A percentile compares a stretch with the other conserved stretches of the same genome.
These are phyloP conservation scores for Sceliomorpha sp. DNA, from an alignment of 2,888 invertebrate species.

Conservation along the genomic window DNA sequence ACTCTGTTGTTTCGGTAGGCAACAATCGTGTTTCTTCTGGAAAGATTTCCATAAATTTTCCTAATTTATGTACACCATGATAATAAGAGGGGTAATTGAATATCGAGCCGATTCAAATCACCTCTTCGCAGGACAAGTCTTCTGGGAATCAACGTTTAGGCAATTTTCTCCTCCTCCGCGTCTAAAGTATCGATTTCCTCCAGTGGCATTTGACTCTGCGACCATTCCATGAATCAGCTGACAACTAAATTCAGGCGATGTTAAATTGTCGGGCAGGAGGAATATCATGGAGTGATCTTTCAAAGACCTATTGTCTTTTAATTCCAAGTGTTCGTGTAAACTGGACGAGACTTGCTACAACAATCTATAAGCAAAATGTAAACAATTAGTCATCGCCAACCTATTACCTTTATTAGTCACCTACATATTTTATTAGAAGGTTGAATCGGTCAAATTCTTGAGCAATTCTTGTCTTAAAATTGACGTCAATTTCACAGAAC, in stretches of 20 bases:
- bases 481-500: too few relatives aligned
- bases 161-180: slow-evolving; percentile 29
- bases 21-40: too few relatives aligned
- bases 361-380: too few relatives aligned
- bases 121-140: slow-evolving; percentile 19
- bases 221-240: slow-evolving; percentile 63
- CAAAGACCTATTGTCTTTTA: neutral
- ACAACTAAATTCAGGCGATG: slow-evolving; percentile 59
- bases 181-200: slow-evolving; percentile 67
- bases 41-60: too few relatives aligned
- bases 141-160: slow-evolving; percentile 8
- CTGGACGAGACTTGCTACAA: neutral
- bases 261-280: slow-evolving; percentile 1
- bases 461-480: too few relatives aligned
- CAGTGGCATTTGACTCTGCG: slow-evolving; percentile 65
- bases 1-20: too few relatives aligned
- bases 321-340: slow-evolving; percentile 10
- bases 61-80: too few relatives aligned
- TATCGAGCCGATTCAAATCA: slow-evolving; percentile 13
- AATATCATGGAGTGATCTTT: neutral
- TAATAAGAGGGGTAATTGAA: too few relatives aligned
- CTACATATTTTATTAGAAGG: too few relatives aligned
- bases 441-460: too few relatives aligned
- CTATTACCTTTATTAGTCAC: too few relatives aligned
- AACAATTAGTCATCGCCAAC: too few relatives aligned